phyloP scores from a whole-genome alignment of 1,140 invertebrate genomes.

The Drosophila guanche region DNA sequence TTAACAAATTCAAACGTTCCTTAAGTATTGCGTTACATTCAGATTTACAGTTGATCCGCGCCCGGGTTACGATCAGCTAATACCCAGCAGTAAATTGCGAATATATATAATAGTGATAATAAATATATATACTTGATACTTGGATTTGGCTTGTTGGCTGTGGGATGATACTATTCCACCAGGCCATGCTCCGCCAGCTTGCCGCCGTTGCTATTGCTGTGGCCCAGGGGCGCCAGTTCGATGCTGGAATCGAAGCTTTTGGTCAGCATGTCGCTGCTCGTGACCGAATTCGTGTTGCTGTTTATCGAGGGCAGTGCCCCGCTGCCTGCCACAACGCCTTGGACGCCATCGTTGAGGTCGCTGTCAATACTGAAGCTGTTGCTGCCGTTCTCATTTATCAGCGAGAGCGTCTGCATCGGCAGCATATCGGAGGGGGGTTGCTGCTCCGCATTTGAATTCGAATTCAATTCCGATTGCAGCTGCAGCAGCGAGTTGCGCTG shows the following conservation, averaged over 20 bases:
- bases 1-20: slow-evolving; percentile 44
- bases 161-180: slow-evolving; percentile 52
- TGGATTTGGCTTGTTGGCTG: slow-evolving; percentile 68
- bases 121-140: slow-evolving; percentile 62
- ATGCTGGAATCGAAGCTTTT: slow-evolving; percentile 82
- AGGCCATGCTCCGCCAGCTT: slow-evolving; percentile 61
- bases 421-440: slow-evolving; percentile 60
- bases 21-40: slow-evolving; percentile 27
- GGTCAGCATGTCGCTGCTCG: slow-evolving; percentile 76
- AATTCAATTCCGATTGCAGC: slow-evolving; percentile 67
- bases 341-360: slow-evolving; percentile 64
- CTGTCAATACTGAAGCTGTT: slow-evolving; percentile 79
- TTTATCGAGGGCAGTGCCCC: slow-evolving; percentile 46
- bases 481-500: slow-evolving; percentile 80
- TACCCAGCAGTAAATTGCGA: slow-evolving; percentile 45
- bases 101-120: slow-evolving; percentile 43
- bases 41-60: slow-evolving; percentile 7
- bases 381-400: slow-evolving; percentile 76
- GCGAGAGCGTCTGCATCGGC: slow-evolving; percentile 73
- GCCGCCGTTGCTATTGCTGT: slow-evolving; percentile 67
- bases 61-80: slow-evolving; percentile 24
- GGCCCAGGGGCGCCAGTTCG: slow-evolving; percentile 65
- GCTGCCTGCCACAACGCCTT: slow-evolving; percentile 27
- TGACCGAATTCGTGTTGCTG: slow-evolving; percentile 79
- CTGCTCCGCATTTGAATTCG: slow-evolving; percentile 41